phyloP scores from a whole-genome alignment of 2,797 vertebrate genomes.

The Falco berigora region DNA sequence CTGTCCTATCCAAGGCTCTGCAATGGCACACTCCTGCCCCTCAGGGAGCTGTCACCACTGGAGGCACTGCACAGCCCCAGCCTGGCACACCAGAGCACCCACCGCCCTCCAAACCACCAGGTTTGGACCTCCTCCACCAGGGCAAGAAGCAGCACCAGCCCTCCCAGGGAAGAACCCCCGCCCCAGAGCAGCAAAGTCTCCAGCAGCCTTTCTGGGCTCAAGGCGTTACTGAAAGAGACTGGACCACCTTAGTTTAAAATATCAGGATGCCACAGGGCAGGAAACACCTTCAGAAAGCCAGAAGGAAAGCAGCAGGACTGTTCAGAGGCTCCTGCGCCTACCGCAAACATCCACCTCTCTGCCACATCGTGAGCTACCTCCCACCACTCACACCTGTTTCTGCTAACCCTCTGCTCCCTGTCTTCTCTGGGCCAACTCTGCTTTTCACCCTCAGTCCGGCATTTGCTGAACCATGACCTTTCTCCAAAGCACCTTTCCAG shows the following conservation, averaged over 20 bases:
- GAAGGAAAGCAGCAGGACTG: background rate
- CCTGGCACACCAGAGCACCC: background rate
- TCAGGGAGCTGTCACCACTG: background rate
- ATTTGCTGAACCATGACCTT: background rate
- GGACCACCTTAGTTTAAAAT: background rate
- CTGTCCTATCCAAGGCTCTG: background rate
- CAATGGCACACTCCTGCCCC: background rate
- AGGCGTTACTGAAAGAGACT: background rate
- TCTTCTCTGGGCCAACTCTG: background rate
- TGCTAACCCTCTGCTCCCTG: accelerated
- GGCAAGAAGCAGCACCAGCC: background rate
- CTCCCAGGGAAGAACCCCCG: background rate
- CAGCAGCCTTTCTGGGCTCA: background rate
- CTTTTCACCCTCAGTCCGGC: background rate
- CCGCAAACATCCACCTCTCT: background rate
- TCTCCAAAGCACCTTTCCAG: background rate
- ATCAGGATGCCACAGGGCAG: background rate
- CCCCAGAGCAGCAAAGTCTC: background rate
- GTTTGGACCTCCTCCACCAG: too few species aligned
- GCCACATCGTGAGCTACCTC: background rate
- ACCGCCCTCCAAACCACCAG: background rate
- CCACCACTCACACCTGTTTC: background rate
- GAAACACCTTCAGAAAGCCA: background rate
- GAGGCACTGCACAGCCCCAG: too few species aligned
- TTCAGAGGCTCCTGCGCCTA: background rate